Evolutionary conservation across 2,888 invertebrate genomes (phyloP).

Genomic region (Lasius platythorax): DNA sequence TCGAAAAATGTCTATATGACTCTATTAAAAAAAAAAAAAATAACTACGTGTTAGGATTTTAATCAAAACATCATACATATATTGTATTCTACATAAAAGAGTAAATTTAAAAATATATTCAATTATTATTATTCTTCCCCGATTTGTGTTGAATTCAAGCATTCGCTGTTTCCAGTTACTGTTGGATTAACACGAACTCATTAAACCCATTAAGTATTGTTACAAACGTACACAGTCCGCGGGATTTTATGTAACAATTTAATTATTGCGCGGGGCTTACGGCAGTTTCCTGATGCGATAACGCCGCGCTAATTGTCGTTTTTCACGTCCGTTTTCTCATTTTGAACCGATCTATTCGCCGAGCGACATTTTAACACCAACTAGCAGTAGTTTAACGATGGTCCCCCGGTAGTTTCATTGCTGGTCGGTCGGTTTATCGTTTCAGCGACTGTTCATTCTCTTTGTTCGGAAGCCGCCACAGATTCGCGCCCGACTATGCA

Average conservation of each 20-base stretch:
- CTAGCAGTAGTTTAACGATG: slow-evolving; percentile 74
- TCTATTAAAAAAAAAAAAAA: no score
- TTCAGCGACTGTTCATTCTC: slow-evolving; percentile 43
- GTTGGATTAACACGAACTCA: not conserved
- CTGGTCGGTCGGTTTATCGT: slow-evolving; percentile 66
- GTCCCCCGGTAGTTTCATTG: slow-evolving; percentile 71
- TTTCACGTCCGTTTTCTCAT: slow-evolving; percentile 78
- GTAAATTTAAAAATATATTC: not conserved
- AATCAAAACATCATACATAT: no score
- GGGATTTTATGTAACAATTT: slow-evolving; percentile 70
- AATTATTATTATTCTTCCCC: not conserved
- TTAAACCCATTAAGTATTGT: slow-evolving; percentile 45
- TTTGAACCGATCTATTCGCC: slow-evolving; percentile 57
- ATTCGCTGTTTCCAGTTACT: not conserved
- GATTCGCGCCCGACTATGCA: slow-evolving; percentile 50
- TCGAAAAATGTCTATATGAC: no score
- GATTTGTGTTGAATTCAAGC: not conserved
- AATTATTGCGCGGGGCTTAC: slow-evolving; percentile 57
- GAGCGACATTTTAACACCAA: slow-evolving; percentile 74
- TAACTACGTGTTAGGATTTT: no score
- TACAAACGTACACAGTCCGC: slow-evolving; percentile 36
- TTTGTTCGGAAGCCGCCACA: slow-evolving; percentile 58
- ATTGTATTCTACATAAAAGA: no score
- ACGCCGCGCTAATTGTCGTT: slow-evolving; percentile 75
- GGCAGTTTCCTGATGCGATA: slow-evolving; percentile 69